These are phyloP conservation scores for Phalera bucephala DNA, from an alignment of 2,888 invertebrate genomes.

Conservation along the genomic window DNA sequence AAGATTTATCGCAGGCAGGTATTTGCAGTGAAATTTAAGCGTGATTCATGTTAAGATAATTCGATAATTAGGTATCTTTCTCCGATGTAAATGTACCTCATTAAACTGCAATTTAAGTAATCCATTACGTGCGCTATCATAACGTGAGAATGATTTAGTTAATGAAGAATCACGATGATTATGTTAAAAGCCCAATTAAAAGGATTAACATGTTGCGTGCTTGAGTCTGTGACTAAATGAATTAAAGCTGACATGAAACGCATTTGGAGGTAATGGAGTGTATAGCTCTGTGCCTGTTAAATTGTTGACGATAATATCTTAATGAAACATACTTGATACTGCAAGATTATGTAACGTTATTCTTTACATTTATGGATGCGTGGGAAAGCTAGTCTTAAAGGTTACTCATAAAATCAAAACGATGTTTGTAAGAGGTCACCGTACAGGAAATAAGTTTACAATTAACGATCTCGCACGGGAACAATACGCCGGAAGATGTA, in stretches of 20 bases:
- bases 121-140: slow-evolving; percentile 9
- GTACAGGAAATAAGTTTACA: slow-evolving; percentile 24
- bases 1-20: background rate
- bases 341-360: too few relatives aligned
- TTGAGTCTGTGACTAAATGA: too few relatives aligned
- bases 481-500: slow-evolving; percentile 42
- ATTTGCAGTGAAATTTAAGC: background rate
- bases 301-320: too few relatives aligned
- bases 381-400: slow-evolving; percentile 4
- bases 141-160: background rate
- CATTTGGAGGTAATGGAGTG: too few relatives aligned
- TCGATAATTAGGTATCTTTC: slow-evolving; percentile 29
- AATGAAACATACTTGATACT: too few relatives aligned
- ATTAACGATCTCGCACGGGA: slow-evolving; percentile 24
- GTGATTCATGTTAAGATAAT: slow-evolving; percentile 14
- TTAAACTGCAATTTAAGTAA: slow-evolving; percentile 21
- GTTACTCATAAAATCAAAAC: slow-evolving; percentile 10
- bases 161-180: background rate
- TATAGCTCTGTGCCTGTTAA: too few relatives aligned
- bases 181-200: too few relatives aligned
- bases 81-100: slow-evolving; percentile 28
- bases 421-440: slow-evolving; percentile 16
- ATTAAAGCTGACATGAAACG: too few relatives aligned
- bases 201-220: too few relatives aligned
- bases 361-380: too few relatives aligned